phyloP scores from a whole-genome alignment of 2,797 vertebrate genomes.

The Silurus lanzhouensis region DNA sequence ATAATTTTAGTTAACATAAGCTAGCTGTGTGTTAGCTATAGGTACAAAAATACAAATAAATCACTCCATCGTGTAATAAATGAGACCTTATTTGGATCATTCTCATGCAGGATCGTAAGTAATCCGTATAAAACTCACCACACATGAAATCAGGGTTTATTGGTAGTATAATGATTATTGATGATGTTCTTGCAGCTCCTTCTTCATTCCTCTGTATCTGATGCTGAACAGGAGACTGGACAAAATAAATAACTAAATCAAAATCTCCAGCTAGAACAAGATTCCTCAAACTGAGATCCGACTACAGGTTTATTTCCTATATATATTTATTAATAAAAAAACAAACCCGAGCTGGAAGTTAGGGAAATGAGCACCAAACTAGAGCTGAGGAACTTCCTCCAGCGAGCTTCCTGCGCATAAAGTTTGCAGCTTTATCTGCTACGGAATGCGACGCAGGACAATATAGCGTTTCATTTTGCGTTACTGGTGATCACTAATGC shows the following conservation, averaged over 20 bases:
- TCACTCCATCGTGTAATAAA: background rate
- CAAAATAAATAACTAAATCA: background rate
- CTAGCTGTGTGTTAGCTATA: conserved; percentile 12
- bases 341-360: background rate
- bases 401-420: background rate
- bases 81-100: background rate
- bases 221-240: conserved; percentile 7
- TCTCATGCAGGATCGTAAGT: too few relatives aligned
- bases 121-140: background rate
- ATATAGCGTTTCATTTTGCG: background rate
- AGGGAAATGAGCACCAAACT: background rate
- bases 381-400: conserved; percentile 4
- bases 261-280: background rate
- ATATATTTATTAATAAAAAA: background rate
- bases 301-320: background rate
- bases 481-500: background rate
- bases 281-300: background rate
- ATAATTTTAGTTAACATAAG: background rate
- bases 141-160: background rate
- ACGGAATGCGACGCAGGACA: conserved; percentile 29
- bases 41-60: background rate
- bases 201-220: conserved; percentile 2
- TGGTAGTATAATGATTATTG: background rate
- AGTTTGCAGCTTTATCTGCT: conserved; percentile 5
- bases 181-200: background rate